Percentiles rank a stretch among this genome's conserved stretches.
These are phyloP conservation scores for Arrhopalites spinosus DNA, from an alignment of 2,888 invertebrate genomes.

Conservation along the genomic window DNA sequence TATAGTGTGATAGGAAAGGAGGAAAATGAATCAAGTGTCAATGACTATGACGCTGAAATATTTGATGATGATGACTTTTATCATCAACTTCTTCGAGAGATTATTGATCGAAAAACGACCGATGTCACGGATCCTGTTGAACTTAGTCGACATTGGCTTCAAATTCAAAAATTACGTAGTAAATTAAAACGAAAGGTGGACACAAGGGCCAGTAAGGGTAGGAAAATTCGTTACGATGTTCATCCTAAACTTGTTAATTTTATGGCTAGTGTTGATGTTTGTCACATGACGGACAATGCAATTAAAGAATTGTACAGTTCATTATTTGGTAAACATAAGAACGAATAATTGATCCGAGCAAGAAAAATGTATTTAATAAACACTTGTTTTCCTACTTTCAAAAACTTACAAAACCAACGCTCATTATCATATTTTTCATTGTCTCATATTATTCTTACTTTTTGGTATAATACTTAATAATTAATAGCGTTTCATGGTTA, in stretches of 20 bases:
- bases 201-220: slow-evolving; percentile 90
- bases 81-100: slow-evolving; percentile 85
- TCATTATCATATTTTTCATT: not conserved
- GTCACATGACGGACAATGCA: slow-evolving; percentile 76
- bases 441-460: not conserved
- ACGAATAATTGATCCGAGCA: slow-evolving; percentile 12
- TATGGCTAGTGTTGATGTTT: slow-evolving; percentile 77
- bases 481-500: no score
- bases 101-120: slow-evolving; percentile 88
- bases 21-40: slow-evolving; percentile 38
- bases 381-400: not conserved
- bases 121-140: slow-evolving; percentile 82
- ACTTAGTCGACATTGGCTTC: slow-evolving; percentile 86
- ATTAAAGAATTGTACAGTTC: slow-evolving; percentile 81
- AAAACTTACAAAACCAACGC: not conserved
- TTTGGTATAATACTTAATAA: not conserved
- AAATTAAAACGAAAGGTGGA: slow-evolving; percentile 93
- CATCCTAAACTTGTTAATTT: slow-evolving; percentile 86
- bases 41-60: slow-evolving; percentile 76
- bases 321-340: slow-evolving; percentile 68
- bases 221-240: slow-evolving; percentile 84
- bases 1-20: slow-evolving; percentile 71
- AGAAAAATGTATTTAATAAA: not conserved
- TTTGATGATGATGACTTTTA: slow-evolving; percentile 98
- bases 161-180: slow-evolving; percentile 85